Conservation (phyloP, 2,888 invertebrate genomes). For the Abrostola triplasia region DNA sequence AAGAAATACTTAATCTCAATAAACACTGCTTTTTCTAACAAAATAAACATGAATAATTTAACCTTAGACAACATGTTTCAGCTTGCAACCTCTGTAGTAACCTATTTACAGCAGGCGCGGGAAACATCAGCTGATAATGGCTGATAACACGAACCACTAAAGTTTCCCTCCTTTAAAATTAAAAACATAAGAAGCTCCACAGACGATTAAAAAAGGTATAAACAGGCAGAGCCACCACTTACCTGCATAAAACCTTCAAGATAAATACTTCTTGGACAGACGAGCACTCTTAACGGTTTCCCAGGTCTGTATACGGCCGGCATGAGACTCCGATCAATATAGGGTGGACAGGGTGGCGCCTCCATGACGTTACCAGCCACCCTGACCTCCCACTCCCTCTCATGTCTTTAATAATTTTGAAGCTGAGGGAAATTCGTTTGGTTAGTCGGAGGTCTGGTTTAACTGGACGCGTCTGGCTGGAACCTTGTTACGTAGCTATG, state of each 20-base stretch:
- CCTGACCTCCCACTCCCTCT: slow-evolving; percentile 41
- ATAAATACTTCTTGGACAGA: slow-evolving; percentile 36
- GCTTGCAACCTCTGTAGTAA: too few relatives aligned
- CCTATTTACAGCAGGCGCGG: too few relatives aligned
- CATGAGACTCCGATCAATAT: slow-evolving; percentile 74
- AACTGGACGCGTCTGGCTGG: slow-evolving; percentile 55
- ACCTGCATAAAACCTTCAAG: slow-evolving; percentile 49
- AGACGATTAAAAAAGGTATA: slow-evolving; percentile 3
- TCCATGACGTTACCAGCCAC: slow-evolving; percentile 37
- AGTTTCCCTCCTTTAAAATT: slow-evolving; percentile 16
- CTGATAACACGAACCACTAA: too few relatives aligned
- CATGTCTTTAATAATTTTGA: slow-evolving; percentile 4
- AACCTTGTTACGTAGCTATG: slow-evolving; percentile 54
- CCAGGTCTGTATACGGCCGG: slow-evolving; percentile 63
- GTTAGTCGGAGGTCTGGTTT: slow-evolving; percentile 46
- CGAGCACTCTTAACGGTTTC: slow-evolving; percentile 53
- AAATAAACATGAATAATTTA: too few relatives aligned
- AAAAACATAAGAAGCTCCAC: neutral
- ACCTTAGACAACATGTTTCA: too few relatives aligned
- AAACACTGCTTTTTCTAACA: too few relatives aligned
- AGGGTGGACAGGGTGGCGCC: slow-evolving; percentile 67
- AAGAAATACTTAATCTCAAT: too few relatives aligned
- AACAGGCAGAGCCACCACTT: slow-evolving; percentile 20
- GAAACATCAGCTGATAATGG: too few relatives aligned
- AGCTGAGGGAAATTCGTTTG: slow-evolving; percentile 23